A percentile compares a stretch with the other conserved stretches of the same genome.
phyloP scores from a whole-genome alignment of 1,140 invertebrate species.

The Calosoma granatense region DNA sequence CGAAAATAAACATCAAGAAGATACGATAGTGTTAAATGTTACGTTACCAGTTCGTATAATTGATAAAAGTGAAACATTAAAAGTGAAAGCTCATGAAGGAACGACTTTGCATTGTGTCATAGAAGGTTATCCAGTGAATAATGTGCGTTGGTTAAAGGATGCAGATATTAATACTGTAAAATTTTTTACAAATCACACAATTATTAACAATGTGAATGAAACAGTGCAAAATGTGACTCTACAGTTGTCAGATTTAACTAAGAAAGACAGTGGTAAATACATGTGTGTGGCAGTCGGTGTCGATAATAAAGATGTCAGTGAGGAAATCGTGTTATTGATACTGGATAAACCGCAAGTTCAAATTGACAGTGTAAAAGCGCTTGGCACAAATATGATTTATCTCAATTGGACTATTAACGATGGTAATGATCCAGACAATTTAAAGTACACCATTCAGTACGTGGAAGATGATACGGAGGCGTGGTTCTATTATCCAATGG shows the following conservation, averaged over 20 bases:
- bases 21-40: constrained; percentile 33
- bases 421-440: constrained; percentile 57
- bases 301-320: constrained; percentile 28
- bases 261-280: constrained; percentile 60
- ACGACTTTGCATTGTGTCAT: constrained; percentile 43
- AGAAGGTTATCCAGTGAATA: constrained; percentile 45
- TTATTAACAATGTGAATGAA: constrained; percentile 40
- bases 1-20: constrained; percentile 24
- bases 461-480: constrained; percentile 37
- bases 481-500: constrained; percentile 39
- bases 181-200: constrained; percentile 34
- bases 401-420: constrained; percentile 73
- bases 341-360: constrained; percentile 58
- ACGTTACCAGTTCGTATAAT: constrained; percentile 37
- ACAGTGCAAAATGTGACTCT: constrained; percentile 45
- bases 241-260: constrained; percentile 41
- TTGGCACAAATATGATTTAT: constrained; percentile 62
- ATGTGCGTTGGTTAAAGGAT: constrained; percentile 40
- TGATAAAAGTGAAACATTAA: constrained; percentile 32
- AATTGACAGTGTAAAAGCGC: constrained; percentile 63
- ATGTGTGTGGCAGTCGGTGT: constrained; percentile 35
- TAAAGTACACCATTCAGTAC: constrained; percentile 52
- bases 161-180: constrained; percentile 40
- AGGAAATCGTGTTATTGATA: constrained; percentile 46
- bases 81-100: constrained; percentile 38